Base-by-base conservation (phyloP, 2,797 vertebrate species). In the Dermochelys coriacea region DNA sequence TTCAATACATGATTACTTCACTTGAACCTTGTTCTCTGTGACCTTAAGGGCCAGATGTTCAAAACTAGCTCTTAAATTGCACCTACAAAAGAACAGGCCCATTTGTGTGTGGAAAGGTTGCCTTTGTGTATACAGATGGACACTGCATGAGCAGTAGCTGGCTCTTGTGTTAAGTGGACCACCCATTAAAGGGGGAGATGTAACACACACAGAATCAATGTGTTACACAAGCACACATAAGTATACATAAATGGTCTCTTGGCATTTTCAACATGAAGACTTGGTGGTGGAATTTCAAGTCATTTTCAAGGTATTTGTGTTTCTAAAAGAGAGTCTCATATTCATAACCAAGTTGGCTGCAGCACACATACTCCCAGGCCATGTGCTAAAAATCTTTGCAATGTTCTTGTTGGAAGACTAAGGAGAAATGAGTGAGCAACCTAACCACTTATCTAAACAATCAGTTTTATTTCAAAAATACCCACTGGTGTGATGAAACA, bases 211-310 rank as follows among this genome's bases (percentile, higher is more conserved):
- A 31, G 77, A 50, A 45, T 25, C 23, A 55, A 18, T 10, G 2
- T 3, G 0, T 23, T 55, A 21, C 47, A 47, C 55, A 55, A 16
- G 90, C 0, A 3, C 31, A 45, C 27, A 68, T 78, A 51, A 34
- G n/a, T 64, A 31, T 5, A 47, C 21, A 41, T 2, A 14, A 37
- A 37, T 80, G 74, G 50, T 0, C 54, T 89, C 80, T 0, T 0
- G 29, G n/a, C 4, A 6, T 1, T 8, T 9, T 31, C 51, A 89
- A 23, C 84, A 49, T 1, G 37, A 37, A 23, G 9, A 3, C 14
- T 75, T n/a, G n/a, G n/a, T n/a, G n/a, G n/a, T n/a, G n/a, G n/a
- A n/a, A n/a, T n/a, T n/a, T n/a, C n/a, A n/a, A 45, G 31, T 68
- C 54, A 75, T 79, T 85, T 41, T 68, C 5, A 9, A 82, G 71